Evolutionary conservation across 2,888 invertebrate genomes (phyloP).

Genomic region (Euplexia lucipara): DNA sequence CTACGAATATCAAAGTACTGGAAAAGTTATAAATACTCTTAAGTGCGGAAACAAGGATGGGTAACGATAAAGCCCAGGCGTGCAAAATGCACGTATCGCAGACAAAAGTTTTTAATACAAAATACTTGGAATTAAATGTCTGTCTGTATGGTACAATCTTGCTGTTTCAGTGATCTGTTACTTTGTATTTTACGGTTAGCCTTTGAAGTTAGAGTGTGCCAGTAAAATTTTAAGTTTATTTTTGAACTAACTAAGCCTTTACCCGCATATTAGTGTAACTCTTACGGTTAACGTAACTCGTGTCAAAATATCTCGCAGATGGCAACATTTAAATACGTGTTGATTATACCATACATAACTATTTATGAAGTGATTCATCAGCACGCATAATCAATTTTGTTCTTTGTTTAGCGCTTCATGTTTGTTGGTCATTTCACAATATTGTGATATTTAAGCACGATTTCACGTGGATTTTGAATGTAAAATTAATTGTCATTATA

Average conservation of each 20-base stretch:
- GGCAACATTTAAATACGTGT: no score
- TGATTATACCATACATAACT: no score
- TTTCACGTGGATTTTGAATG: no score
- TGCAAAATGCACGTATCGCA: slow-evolving; percentile 10
- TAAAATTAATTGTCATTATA: no score
- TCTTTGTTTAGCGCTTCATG: no score
- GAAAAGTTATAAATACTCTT: slow-evolving; percentile 67
- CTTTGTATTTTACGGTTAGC: slow-evolving; percentile 33
- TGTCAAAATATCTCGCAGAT: no score
- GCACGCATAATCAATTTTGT: no score
- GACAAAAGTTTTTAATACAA: slow-evolving; percentile 13
- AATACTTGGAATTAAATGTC: slow-evolving; percentile 21
- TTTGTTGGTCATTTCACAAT: not conserved
- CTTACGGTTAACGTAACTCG: no score
- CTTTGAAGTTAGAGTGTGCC: slow-evolving; percentile 33
- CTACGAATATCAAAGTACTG: slow-evolving; percentile 66
- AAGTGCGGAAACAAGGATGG: slow-evolving; percentile 29
- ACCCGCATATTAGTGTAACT: no score
- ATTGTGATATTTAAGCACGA: no score
- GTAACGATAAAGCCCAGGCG: slow-evolving; percentile 3
- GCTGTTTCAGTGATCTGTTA: slow-evolving; percentile 28
- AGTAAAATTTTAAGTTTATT: slow-evolving; percentile 20
- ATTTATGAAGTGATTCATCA: no score
- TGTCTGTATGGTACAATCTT: slow-evolving; percentile 7
- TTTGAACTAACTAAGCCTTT: no score